These are phyloP conservation scores for Hyposoter didymator DNA, from an alignment of 2,888 invertebrate genomes.

Conservation along the genomic window DNA sequence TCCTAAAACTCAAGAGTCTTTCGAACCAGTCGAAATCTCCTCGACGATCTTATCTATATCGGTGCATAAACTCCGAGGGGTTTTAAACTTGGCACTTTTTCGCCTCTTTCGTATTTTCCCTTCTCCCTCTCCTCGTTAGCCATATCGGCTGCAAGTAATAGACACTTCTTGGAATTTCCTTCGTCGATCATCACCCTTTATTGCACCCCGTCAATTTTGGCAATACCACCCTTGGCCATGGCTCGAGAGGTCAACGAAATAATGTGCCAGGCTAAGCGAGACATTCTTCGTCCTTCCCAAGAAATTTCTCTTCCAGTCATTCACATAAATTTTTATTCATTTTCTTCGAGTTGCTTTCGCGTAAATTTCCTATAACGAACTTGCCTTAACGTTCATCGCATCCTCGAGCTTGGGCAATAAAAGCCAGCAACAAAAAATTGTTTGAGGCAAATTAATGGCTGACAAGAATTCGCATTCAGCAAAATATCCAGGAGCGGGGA, in stretches of 20 bases:
- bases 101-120: slow-evolving; percentile 8
- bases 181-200: slow-evolving; percentile 39
- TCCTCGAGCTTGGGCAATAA: not conserved
- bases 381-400: not conserved
- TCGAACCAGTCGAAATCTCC: slow-evolving; percentile 35
- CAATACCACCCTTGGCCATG: not conserved
- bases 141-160: slow-evolving; percentile 69
- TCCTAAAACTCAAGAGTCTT: slow-evolving; percentile 58
- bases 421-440: not conserved
- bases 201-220: slow-evolving; percentile 2
- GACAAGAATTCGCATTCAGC: slow-evolving; percentile 9
- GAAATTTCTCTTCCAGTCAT: no score
- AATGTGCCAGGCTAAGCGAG: not conserved
- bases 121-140: slow-evolving; percentile 16
- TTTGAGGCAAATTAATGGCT: slow-evolving; percentile 1
- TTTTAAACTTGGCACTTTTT: slow-evolving; percentile 34
- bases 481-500: not conserved
- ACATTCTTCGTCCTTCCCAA: not conserved
- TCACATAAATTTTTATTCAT: no score
- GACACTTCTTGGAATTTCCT: slow-evolving; percentile 61
- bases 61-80: slow-evolving; percentile 5
- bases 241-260: slow-evolving; percentile 1
- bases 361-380: not conserved
- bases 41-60: slow-evolving; percentile 36
- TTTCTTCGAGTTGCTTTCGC: not conserved